A percentile compares a stretch with the other conserved stretches of the same genome.
Conservation (phyloP, 2,888 invertebrate species). For the Melolontha melolontha region DNA sequence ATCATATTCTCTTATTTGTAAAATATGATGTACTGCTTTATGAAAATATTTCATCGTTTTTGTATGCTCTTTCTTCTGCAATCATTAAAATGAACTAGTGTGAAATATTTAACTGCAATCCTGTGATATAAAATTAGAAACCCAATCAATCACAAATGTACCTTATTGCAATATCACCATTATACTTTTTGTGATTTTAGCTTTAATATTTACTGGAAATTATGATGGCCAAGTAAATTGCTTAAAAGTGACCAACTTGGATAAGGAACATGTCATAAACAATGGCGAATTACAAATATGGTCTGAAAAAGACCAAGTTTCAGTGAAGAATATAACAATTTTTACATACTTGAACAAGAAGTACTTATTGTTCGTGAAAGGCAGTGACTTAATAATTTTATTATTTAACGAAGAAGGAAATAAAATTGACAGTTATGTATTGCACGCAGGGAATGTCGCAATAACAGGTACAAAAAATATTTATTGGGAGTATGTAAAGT, state of each 20-base stretch:
- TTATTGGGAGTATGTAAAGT: too few relatives aligned
- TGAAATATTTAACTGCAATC: too few relatives aligned
- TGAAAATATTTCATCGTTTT: too few relatives aligned
- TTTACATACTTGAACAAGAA: constrained; percentile 51
- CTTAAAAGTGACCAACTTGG: constrained; percentile 53
- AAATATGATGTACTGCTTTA: too few relatives aligned
- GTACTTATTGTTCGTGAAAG: constrained; percentile 55
- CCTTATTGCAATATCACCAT: too few relatives aligned
- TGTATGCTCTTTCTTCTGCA: too few relatives aligned
- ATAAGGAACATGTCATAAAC: constrained; percentile 48
- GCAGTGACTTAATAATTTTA: constrained; percentile 55
- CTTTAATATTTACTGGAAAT: constrained; percentile 55
- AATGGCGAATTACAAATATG: constrained; percentile 51
- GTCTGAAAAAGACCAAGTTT: constrained; percentile 52
- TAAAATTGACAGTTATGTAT: constrained; percentile 53
- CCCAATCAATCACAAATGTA: too few relatives aligned
- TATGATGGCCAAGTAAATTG: constrained; percentile 55
- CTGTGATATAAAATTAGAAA: too few relatives aligned
- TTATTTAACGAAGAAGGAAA: constrained; percentile 54
- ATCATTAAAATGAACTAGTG: too few relatives aligned
- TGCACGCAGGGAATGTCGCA: constrained; percentile 55
- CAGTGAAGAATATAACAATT: constrained; percentile 56
- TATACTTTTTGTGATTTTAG: constrained; percentile 39
- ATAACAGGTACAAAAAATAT: constrained; percentile 55
- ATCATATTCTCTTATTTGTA: too few relatives aligned